Evolutionary conservation across 2,113 vertebrate genomes (phyloP), one percentile per base, ranked within the genome.

Genomic region (Elaphurus davidianus): DNA sequence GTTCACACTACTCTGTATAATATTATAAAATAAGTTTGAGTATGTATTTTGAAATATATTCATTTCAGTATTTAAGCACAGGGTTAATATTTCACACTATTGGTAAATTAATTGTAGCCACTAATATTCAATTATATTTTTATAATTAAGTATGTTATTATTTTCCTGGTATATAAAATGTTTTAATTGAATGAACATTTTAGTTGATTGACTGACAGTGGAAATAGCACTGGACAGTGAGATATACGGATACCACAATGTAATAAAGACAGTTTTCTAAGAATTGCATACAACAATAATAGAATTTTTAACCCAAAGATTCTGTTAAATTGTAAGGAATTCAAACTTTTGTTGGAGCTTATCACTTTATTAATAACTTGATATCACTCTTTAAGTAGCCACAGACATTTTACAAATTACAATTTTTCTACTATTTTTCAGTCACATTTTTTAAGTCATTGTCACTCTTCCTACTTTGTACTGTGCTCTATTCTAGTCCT

Each of bases 41-140:
- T 84, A 45, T 67, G 7, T 52, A 76, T 96, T 95, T 87, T 86
- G 16, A 92, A 96, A 90, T 82, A 54, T 79, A 95, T 28, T 67
- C 7, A 90, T 71, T 88, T 82, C 30, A 79, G 0, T 50, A 6
- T 96, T 89, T 92, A 94, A 93, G 1, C 7, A 95, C 28, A 94
- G 9, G 13, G 21, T 50, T 95, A 90, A 57, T 59, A 84, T 1
- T 52, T 91, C 27, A 17, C 7, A 62, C 21, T 92, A 90, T 90
- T 36, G 94, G 1, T 50, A 40, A 78, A 36, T 91, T 43, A 88
- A 54, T 16, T 90, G 10, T 47, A 74, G 86, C n/a, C 47, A 25
- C 90, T 45, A 92, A 78, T 86, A 83, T 83, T 79, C 11, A 90
- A 16, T 86, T 14, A 97, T 19, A 83, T 78, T 57, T 85, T 76